Base-by-base conservation (phyloP, 1,140 invertebrate genomes). In the Eumeta japonica region DNA sequence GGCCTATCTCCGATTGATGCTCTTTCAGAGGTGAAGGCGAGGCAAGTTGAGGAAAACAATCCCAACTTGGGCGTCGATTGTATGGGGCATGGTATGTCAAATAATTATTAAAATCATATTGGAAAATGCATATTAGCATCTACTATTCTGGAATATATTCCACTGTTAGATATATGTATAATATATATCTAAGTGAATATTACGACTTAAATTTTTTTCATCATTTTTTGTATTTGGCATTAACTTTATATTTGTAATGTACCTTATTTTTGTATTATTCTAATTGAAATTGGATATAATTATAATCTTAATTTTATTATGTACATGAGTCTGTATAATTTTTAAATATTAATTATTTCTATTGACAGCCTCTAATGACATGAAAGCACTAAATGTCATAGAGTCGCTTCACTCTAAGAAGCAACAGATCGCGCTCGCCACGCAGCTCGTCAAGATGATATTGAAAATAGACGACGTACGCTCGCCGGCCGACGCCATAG, bases 391-490 rank as follows among this genome's bases (percentile, higher is more conserved):
- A 72, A 89, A 96, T 64, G 95, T 99, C 4, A 90, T 99, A 36
- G 97, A 99, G 77, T 97, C 97, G 0, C 76, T 99, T 12, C 89
- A 91, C 58, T 94, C 93, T 24, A 99, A 99, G 82, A 93, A 92
- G 49, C 95, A 98, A 60, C 97, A 99, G 76, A 92, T 99, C 13
- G 78, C 95, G 14, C 77, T 99, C 36, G 96, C 97, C 1, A 97
- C 97, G 0, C 92, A 97, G 62, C 80, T 99, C 15, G 95, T 98
- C 4, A 97, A 97, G 73, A 99, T 99, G 97, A 98, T 99, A 46
- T 80, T 99, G 28, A 99, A 99, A 77, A 99, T 99, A 42, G 97
- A 99, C 74, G 97, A 99, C 65, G 89, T 99, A 33, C 83, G 97
- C 44, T 89, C 88, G 3, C 85, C 87, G 1, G 79, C 73, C 13